phyloP scores from a whole-genome alignment of 2,888 invertebrate genomes.

The Shargacucullia verbasci region DNA sequence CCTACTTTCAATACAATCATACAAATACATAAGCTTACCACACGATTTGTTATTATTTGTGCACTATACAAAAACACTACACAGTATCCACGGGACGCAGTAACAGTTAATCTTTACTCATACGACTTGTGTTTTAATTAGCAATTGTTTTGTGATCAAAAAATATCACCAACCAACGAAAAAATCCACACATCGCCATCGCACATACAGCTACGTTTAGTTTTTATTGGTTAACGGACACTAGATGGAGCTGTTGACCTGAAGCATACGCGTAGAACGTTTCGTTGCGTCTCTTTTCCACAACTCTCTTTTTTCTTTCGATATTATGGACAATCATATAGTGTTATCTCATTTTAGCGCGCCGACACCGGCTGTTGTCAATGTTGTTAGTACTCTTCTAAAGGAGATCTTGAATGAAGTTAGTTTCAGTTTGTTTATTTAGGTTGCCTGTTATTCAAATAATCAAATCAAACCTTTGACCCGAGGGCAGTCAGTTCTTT shows the following conservation, averaged over 20 bases:
- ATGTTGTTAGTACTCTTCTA: conserved; percentile 32
- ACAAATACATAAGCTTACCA: conserved; percentile 82
- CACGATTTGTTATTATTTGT: conserved; percentile 63
- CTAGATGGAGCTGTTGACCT: conserved; percentile 58
- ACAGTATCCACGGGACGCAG: conserved; percentile 37
- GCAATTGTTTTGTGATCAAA: conserved; percentile 60
- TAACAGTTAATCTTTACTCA: conserved; percentile 43
- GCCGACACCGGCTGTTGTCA: conserved; percentile 19
- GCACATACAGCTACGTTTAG: conserved; percentile 60
- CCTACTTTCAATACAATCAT: conserved; percentile 81
- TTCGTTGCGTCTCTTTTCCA: conserved; percentile 33
- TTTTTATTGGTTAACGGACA: conserved; percentile 35
- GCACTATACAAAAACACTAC: conserved; percentile 37
- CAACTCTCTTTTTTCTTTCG: conserved; percentile 27
- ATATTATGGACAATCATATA: conserved; percentile 5
- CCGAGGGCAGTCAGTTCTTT: no score
- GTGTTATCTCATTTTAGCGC: conserved; percentile 23
- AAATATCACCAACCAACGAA: conserved; percentile 71
- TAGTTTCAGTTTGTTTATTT: conserved; percentile 19
- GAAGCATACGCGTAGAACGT: conserved; percentile 5
- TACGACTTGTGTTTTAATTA: conserved; percentile 50
- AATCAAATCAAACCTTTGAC: neutral
- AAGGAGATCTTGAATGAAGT: conserved; percentile 25
- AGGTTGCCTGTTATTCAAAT: conserved; percentile 6
- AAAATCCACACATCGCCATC: conserved; percentile 81